Percentiles rank a stretch among this genome's conserved stretches.
These are phyloP conservation scores for Peribatodes rhomboidaria DNA, from an alignment of 2,888 invertebrate species.

Conservation along the genomic window DNA sequence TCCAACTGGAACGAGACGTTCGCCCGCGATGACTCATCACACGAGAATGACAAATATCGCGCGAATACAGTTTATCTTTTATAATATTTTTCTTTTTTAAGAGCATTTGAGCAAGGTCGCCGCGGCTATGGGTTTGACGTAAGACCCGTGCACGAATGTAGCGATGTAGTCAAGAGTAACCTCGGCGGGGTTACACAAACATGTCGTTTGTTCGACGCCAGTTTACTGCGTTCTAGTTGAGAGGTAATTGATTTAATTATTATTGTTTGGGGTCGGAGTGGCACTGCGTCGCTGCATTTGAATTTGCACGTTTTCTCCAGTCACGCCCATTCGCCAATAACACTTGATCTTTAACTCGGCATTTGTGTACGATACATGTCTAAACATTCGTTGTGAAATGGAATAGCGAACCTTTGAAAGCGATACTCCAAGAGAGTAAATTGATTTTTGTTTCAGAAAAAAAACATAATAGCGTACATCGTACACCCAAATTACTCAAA, in stretches of 20 bases:
- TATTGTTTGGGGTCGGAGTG: constrained; percentile 55
- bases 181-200: constrained; percentile 59
- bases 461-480: not conserved
- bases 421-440: not conserved
- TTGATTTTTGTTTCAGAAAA: not conserved
- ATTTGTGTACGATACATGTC: constrained; percentile 11
- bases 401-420: constrained; percentile 7
- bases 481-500: not conserved
- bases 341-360: constrained; percentile 11
- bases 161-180: constrained; percentile 59
- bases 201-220: constrained; percentile 52
- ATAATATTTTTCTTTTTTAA: constrained; percentile 53
- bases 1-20: constrained; percentile 57
- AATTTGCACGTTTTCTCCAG: constrained; percentile 35
- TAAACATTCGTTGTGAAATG: constrained; percentile 17
- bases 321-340: constrained; percentile 21
- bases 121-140: constrained; percentile 57
- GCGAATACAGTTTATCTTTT: constrained; percentile 54
- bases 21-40: constrained; percentile 67
- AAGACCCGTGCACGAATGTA: constrained; percentile 50
- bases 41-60: constrained; percentile 63
- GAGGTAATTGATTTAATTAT: constrained; percentile 55
- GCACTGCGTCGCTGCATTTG: constrained; percentile 48
- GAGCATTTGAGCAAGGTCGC: constrained; percentile 62
- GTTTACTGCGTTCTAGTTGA: constrained; percentile 56